Base-by-base conservation (phyloP, 2,888 invertebrate genomes). In the Catocala nupta region DNA sequence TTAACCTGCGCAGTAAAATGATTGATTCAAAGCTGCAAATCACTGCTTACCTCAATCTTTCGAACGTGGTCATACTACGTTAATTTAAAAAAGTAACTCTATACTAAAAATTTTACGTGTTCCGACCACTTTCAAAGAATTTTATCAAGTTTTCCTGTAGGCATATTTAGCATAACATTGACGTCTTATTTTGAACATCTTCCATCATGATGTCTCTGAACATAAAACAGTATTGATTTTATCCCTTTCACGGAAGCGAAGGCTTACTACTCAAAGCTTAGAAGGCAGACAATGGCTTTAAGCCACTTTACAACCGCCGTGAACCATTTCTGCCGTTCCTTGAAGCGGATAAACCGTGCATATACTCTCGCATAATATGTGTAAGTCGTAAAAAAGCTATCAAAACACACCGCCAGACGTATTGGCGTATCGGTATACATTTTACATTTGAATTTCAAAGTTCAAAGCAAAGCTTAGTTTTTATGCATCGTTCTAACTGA, bases 401-500 rank as follows among this genome's bases (percentile, higher is more conserved):
- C 77, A 81, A 80, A 80, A 75, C 66, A 77, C 71, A 74, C 75
- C 68, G 64, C 65, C 81, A 83, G 86, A 87, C 84, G 81, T 86
- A 88, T 85, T 83, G 87, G 83, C 81, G 81, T 88, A 90, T 90
- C 88, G 87, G 88, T 87, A 85, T 88, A 89, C 67, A 65, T 85
- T 81, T 83, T 77, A 78, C 83, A 91, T 92, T 92, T 92, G 91
- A 93, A 93, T 93, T 92, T 91, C 89, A 91, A 92, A 92, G 88
- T 90, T 88, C 86, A 88, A 90, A 90, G 89, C 91, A 86, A 86
- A 87, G 89, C 89, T 89, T 87, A 88, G 92, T 92, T 93, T 93
- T 92, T 92, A 92, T 92, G 91, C 92, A 91, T 87, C 90, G 88
- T 86, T 91, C 92, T 88, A 92, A 91, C 90, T 88, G 87, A 90